Conservation (phyloP, 2,888 invertebrate species). For the Plagodis pulveraria region DNA sequence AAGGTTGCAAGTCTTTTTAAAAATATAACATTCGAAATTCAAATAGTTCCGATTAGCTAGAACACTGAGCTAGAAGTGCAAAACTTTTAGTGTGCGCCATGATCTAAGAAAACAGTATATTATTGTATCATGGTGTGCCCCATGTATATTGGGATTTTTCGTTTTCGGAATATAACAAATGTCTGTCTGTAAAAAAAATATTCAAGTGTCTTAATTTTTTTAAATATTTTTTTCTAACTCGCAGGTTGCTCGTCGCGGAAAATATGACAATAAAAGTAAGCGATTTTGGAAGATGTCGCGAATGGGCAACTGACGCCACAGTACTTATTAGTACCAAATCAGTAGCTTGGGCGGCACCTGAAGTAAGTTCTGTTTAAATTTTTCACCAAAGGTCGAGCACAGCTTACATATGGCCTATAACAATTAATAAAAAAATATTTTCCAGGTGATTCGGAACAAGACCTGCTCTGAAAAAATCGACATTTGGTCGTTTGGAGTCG, state of each 20-base stretch:
- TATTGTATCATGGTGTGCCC: too few species aligned
- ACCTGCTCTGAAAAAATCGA: constrained; percentile 99
- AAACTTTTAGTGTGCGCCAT: too few species aligned
- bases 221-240: constrained; percentile 21
- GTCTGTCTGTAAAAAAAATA: too few species aligned
- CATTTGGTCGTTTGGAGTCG: constrained; percentile 99
- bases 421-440: not conserved
- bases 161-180: too few species aligned
- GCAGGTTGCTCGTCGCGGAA: constrained; percentile 93
- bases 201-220: not conserved
- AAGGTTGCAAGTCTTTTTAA: too few species aligned
- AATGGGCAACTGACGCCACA: constrained; percentile 97
- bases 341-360: constrained; percentile 99
- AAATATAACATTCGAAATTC: too few species aligned
- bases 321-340: constrained; percentile 99
- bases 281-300: constrained; percentile 98
- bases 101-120: too few species aligned
- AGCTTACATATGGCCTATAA: too few species aligned
- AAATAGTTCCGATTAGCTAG: too few species aligned
- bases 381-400: too few species aligned
- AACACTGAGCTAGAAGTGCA: too few species aligned
- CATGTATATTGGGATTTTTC: too few species aligned
- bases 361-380: not conserved
- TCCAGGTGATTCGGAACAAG: constrained; percentile 94
- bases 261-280: constrained; percentile 96